Evolutionary conservation across 2,113 vertebrate genomes (phyloP).

Genomic region (Pipa parva): DNA sequence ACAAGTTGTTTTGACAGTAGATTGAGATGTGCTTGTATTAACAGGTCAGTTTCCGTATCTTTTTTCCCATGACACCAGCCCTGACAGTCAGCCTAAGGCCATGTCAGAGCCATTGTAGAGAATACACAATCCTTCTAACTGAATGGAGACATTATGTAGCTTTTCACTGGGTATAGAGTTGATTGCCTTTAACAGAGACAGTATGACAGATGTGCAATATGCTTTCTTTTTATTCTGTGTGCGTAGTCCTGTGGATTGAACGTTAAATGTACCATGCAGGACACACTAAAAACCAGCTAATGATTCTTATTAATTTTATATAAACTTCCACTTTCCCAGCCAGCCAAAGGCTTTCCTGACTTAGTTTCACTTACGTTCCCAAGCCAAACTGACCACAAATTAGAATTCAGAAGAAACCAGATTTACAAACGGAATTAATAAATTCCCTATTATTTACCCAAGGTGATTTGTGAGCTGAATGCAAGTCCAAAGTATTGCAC

Average conservation of each 20-base stretch:
- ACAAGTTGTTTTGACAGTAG: slow-evolving; percentile 48
- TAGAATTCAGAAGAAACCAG: too few relatives aligned
- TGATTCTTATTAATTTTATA: slow-evolving; percentile 59
- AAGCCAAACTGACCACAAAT: slow-evolving; percentile 57
- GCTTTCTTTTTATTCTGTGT: slow-evolving; percentile 52
- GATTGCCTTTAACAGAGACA: slow-evolving; percentile 49
- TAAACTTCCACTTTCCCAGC: slow-evolving; percentile 51
- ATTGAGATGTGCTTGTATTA: slow-evolving; percentile 59
- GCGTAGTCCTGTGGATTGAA: slow-evolving; percentile 51
- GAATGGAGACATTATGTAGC: slow-evolving; percentile 54
- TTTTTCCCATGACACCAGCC: slow-evolving; percentile 69
- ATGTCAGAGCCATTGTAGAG: slow-evolving; percentile 51
- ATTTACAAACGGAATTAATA: too few relatives aligned
- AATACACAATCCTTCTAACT: slow-evolving; percentile 62
- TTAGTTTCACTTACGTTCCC: slow-evolving; percentile 56
- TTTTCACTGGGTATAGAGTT: slow-evolving; percentile 45
- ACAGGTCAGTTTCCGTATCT: slow-evolving; percentile 63
- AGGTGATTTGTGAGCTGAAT: too few relatives aligned
- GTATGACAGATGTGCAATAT: slow-evolving; percentile 56
- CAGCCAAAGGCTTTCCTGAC: slow-evolving; percentile 65
- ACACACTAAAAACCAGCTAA: slow-evolving; percentile 52
- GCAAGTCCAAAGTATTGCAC: too few relatives aligned
- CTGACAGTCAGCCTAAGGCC: slow-evolving; percentile 50
- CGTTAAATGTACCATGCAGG: slow-evolving; percentile 57
- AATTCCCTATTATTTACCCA: too few relatives aligned